Evolutionary conservation across 2,888 invertebrate species (phyloP).

Genomic region (Folsomia candida): DNA sequence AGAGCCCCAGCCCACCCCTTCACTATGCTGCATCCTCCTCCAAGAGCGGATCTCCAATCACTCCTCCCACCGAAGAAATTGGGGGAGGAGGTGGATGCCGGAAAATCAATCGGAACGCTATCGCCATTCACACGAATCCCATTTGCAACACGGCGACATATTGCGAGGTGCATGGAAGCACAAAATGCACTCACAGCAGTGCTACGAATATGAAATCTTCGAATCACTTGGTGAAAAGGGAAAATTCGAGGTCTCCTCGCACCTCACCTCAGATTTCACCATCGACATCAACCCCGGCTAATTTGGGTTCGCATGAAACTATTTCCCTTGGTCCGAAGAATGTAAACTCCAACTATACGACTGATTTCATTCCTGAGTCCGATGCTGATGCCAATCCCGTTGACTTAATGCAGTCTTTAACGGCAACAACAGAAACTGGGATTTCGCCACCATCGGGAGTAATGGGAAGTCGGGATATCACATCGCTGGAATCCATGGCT

Average conservation of each 20-base stretch:
- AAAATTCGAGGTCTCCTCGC: conserved; percentile 35
- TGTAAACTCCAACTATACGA: conserved; percentile 31
- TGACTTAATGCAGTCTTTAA: not conserved
- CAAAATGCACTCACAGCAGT: conserved; percentile 25
- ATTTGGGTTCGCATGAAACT: conserved; percentile 36
- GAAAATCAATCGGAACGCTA: conserved; percentile 28
- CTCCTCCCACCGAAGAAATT: conserved; percentile 45
- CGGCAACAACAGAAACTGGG: not conserved
- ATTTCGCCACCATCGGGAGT: conserved; percentile 48
- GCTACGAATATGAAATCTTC: conserved; percentile 23
- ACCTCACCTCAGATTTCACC: conserved; percentile 42
- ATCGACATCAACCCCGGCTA: conserved; percentile 35
- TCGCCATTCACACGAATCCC: conserved; percentile 37
- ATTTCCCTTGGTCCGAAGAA: conserved; percentile 41
- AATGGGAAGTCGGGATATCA: conserved; percentile 64
- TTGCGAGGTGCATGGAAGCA: conserved; percentile 37
- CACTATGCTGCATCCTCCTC: conserved; percentile 42
- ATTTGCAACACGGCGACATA: conserved; percentile 32
- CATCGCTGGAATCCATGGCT: not conserved
- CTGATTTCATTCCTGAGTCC: not conserved
- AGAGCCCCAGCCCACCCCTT: conserved; percentile 48
- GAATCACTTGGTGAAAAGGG: conserved; percentile 35
- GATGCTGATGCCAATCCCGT: not conserved
- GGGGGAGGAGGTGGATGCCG: conserved; percentile 21
- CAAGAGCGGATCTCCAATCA: conserved; percentile 37